A percentile compares a stretch with the other conserved stretches of the same genome.
Evolutionary conservation across 2,113 vertebrate genomes (phyloP).

Genomic region (Notothenia coriiceps): DNA sequence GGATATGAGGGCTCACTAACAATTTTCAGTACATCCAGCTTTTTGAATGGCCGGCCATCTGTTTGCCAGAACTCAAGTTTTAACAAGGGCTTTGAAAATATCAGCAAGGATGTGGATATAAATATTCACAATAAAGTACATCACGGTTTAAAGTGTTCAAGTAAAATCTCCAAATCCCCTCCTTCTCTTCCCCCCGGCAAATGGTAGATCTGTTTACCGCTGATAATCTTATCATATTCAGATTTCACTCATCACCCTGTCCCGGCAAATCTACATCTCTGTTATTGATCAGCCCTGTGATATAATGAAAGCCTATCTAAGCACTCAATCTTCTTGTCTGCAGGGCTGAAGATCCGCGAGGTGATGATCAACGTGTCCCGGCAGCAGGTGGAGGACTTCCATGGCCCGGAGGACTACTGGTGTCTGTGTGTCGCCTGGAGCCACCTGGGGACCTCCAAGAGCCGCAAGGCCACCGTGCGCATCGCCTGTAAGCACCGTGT

Average conservation of each 20-base stretch:
- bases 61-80: conserved; percentile 14
- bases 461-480: conserved; percentile 93
- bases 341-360: conserved; percentile 94
- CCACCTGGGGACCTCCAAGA: conserved; percentile 96
- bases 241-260: conserved; percentile 50
- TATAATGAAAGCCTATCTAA: conserved; percentile 47
- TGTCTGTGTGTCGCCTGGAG: conserved; percentile 98
- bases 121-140: background rate
- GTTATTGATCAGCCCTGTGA: conserved; percentile 29
- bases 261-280: conserved; percentile 36
- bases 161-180: conserved; percentile 33
- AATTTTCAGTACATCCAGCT: conserved; percentile 6
- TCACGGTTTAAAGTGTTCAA: conserved; percentile 12
- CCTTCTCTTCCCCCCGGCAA: conserved; percentile 37
- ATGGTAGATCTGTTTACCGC: conserved; percentile 56
- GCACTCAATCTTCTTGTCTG: conserved; percentile 13
- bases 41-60: conserved; percentile 6
- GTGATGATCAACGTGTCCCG: conserved; percentile 96
- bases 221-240: conserved; percentile 70
- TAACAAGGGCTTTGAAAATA: conserved; percentile 14
- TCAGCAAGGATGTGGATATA: conserved; percentile 1
- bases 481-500: conserved; percentile 92
- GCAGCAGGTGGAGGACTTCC: conserved; percentile 98
- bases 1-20: conserved; percentile 13
- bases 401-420: conserved; percentile 96